Percentiles rank a stretch among this genome's conserved stretches.
Conservation (phyloP, 2,113 vertebrate species). For the Anoura caudifer region DNA sequence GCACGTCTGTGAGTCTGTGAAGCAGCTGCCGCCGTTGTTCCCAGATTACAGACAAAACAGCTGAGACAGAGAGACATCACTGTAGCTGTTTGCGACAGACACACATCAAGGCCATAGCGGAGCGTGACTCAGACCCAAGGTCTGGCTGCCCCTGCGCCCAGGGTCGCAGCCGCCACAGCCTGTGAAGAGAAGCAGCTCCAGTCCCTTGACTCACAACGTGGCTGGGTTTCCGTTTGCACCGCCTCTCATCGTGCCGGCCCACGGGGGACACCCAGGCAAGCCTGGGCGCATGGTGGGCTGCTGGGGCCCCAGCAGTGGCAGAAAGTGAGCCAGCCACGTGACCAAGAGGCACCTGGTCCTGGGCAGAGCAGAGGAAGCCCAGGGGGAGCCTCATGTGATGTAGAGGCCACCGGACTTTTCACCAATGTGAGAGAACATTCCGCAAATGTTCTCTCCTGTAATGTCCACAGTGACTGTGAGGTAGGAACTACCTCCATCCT, state of each 20-base stretch:
- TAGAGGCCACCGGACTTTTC: not conserved
- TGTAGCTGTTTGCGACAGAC: not conserved
- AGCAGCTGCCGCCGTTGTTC: not conserved
- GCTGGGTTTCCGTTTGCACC: accelerated
- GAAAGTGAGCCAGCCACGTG: not conserved
- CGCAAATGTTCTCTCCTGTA: not conserved
- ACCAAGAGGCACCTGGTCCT: not conserved
- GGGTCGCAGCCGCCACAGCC: accelerated
- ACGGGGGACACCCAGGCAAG: not conserved
- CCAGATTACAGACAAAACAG: not conserved
- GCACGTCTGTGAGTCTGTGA: accelerated
- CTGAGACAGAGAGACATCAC: not conserved
- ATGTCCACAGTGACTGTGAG: not conserved
- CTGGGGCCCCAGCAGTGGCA: not conserved
- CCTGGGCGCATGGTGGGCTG: not conserved
- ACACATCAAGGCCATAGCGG: accelerated
- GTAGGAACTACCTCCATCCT: not conserved
- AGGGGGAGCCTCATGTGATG: not conserved
- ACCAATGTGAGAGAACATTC: too few relatives aligned
- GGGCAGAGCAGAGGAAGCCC: not conserved
- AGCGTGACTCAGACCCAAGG: not conserved
- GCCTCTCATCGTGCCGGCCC: accelerated
- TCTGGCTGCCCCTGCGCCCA: not conserved
- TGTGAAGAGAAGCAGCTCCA: accelerated
- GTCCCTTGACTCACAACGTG: not conserved